These are phyloP conservation scores for Caenorhabditis panamensis DNA, from an alignment of 2,888 invertebrate species.

Conservation along the genomic window DNA sequence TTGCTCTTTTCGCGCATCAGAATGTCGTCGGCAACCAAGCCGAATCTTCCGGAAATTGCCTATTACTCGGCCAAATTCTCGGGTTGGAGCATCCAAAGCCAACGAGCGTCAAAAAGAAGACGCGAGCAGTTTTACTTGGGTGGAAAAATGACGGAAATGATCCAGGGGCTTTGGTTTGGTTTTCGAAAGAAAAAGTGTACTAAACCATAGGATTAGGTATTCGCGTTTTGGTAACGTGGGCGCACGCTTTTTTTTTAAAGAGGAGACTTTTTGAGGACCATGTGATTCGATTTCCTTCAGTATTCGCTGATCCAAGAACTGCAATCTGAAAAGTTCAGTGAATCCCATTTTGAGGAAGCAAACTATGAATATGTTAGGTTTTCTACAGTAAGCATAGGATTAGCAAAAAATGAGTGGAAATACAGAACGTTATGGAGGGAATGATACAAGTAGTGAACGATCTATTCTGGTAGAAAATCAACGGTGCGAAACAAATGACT, in stretches of 20 bases:
- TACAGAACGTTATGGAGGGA: no score
- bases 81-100: not conserved
- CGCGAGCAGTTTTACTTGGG: not conserved
- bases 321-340: no score
- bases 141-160: constrained; percentile 38
- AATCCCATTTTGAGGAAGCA: not conserved
- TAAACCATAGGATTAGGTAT: constrained; percentile 25
- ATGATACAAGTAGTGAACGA: no score
- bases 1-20: not conserved
- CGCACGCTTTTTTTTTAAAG: not conserved
- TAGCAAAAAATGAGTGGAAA: no score
- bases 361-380: no score
- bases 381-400: no score
- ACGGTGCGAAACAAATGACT: no score
- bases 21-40: not conserved
- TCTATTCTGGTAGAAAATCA: no score
- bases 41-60: constrained; percentile 40
- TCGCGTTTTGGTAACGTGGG: not conserved
- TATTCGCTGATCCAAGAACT: no score
- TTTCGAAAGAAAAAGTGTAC: not conserved
- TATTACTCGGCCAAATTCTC: constrained; percentile 16
- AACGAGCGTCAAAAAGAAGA: not conserved
- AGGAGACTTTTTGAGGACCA: no score
- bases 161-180: constrained; percentile 8
- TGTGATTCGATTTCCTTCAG: no score